Evolutionary conservation across 2,797 vertebrate species (phyloP).

Genomic region (Rhadinocentrus ornatus): DNA sequence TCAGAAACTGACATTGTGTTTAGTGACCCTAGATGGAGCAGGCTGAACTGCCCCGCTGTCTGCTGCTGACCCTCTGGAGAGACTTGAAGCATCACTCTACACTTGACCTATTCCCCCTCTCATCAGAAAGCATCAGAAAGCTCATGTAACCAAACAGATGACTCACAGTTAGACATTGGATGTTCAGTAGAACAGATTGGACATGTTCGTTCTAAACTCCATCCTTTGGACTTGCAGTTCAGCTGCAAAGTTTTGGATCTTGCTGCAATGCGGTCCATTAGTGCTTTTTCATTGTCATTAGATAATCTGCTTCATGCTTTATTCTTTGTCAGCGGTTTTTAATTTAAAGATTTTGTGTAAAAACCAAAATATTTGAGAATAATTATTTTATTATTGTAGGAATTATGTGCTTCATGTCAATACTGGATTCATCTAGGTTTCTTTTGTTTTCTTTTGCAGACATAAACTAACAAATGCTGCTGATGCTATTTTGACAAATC

Average conservation of each 20-base stretch:
- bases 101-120: slow-evolving; percentile 41
- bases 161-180: slow-evolving; percentile 38
- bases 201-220: slow-evolving; percentile 3
- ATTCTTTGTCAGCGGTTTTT: background rate
- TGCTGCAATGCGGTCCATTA: background rate
- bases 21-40: slow-evolving; percentile 19
- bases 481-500: slow-evolving; percentile 60
- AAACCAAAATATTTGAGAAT: no score
- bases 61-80: slow-evolving; percentile 35
- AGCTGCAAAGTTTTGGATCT: background rate
- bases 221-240: background rate
- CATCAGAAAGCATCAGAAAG: slow-evolving; percentile 39
- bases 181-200: slow-evolving; percentile 7
- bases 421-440: slow-evolving; percentile 22
- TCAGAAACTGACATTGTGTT: slow-evolving; percentile 15
- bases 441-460: slow-evolving; percentile 28
- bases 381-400: no score
- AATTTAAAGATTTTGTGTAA: background rate
- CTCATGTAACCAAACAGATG: slow-evolving; percentile 52
- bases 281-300: background rate
- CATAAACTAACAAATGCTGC: slow-evolving; percentile 38
- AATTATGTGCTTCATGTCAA: slow-evolving; percentile 15
- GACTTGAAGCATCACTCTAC: slow-evolving; percentile 31
- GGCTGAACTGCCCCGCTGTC: slow-evolving; percentile 34
- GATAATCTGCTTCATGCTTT: background rate